Conservation (phyloP, 1,140 invertebrate species). For the Lethrus apterus region DNA sequence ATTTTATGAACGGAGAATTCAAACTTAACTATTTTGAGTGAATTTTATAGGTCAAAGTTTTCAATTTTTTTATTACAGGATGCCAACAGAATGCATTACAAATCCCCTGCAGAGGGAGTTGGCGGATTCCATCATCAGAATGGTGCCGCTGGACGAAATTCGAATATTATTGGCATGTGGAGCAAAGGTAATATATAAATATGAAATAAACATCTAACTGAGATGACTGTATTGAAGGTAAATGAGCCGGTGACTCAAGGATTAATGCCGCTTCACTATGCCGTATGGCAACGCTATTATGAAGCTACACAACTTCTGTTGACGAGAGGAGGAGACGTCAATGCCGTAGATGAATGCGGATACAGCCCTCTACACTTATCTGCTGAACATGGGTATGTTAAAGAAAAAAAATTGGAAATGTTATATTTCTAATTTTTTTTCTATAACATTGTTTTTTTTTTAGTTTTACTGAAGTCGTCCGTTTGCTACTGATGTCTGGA, state of each 20-base stretch:
- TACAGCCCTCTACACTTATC: constrained; percentile 84
- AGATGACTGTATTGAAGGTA: constrained; percentile 41
- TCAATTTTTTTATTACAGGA: constrained; percentile 39
- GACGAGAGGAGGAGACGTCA: constrained; percentile 71
- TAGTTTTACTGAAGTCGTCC: constrained; percentile 62
- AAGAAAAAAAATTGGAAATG: too few relatives aligned
- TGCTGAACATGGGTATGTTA: constrained; percentile 68
- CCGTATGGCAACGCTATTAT: constrained; percentile 76
- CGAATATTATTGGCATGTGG: constrained; percentile 77
- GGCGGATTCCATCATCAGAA: constrained; percentile 81
- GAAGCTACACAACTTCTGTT: constrained; percentile 72
- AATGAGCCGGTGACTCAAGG: constrained; percentile 73
- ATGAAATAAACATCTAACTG: background rate
- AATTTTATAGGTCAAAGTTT: too few relatives aligned
- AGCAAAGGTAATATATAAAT: constrained; percentile 58
- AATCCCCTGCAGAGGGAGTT: constrained; percentile 78
- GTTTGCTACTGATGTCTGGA: constrained; percentile 68
- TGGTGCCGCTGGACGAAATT: constrained; percentile 80
- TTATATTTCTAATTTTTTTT: too few relatives aligned
- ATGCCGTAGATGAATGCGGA: constrained; percentile 81
- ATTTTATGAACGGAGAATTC: too few relatives aligned
- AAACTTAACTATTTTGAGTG: too few relatives aligned
- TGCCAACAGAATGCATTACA: constrained; percentile 63
- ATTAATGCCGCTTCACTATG: constrained; percentile 83
- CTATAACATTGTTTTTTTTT: constrained; percentile 3